Evolutionary conservation across 2,113 vertebrate genomes (phyloP).

Genomic region (Pseudorasbora parva): DNA sequence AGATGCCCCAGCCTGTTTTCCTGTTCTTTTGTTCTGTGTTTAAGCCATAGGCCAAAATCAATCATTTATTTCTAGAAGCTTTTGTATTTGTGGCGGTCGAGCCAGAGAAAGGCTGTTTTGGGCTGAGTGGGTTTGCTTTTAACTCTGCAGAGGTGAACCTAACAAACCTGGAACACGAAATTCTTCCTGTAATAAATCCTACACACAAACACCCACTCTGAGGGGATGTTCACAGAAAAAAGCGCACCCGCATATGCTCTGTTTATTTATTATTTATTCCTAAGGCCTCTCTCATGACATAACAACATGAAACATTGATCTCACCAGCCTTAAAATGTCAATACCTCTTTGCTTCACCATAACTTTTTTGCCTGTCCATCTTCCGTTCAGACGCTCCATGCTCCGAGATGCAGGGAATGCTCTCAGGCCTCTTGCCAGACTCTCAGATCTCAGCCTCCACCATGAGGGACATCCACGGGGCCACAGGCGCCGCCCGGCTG

Average conservation of each 20-base stretch:
- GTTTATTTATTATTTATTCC: conserved; percentile 60
- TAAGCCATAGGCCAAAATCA: conserved; percentile 48
- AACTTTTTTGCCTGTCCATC: conserved; percentile 9
- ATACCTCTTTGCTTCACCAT: conserved; percentile 33
- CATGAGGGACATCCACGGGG: conserved; percentile 91
- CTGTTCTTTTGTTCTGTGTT: conserved; percentile 19
- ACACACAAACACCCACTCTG: conserved; percentile 29
- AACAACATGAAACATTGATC: conserved; percentile 54
- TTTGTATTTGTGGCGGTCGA: conserved; percentile 17
- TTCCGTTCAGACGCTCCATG: conserved; percentile 85
- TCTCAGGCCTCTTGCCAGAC: conserved; percentile 91
- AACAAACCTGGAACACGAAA: conserved; percentile 24
- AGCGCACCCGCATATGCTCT: background rate
- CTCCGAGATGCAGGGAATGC: conserved; percentile 94
- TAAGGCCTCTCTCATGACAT: conserved; percentile 42
- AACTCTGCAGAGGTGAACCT: conserved; percentile 49
- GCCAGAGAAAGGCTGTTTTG: conserved; percentile 31
- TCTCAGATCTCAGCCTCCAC: conserved; percentile 94
- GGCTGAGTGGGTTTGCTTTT: conserved; percentile 39
- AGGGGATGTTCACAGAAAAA: background rate
- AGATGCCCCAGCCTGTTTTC: conserved; percentile 12
- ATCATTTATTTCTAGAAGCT: conserved; percentile 56
- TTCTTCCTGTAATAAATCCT: conserved; percentile 45
- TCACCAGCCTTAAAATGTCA: conserved; percentile 48
- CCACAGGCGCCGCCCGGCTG: conserved; percentile 87